phyloP scores from a whole-genome alignment of 1,140 invertebrate species.

The Heliconius nattereri region DNA sequence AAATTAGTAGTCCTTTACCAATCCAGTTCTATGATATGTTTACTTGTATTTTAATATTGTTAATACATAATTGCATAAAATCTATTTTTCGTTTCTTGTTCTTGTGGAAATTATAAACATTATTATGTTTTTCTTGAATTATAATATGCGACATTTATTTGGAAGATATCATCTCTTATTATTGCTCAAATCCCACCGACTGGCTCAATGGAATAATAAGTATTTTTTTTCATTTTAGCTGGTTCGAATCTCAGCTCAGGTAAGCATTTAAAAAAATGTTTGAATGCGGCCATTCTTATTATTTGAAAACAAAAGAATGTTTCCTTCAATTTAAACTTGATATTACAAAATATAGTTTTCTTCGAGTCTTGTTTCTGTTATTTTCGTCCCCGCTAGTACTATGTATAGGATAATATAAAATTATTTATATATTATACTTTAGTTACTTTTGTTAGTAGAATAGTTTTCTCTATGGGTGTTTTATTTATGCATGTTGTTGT shows the following conservation, averaged over 20 bases:
- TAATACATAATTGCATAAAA: too few species aligned
- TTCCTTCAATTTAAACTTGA: background rate
- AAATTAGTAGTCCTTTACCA: too few species aligned
- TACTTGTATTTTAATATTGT: too few species aligned
- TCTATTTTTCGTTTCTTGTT: background rate
- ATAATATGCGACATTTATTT: background rate
- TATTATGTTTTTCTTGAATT: background rate
- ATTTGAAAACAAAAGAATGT: conserved; percentile 1
- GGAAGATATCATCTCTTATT: background rate
- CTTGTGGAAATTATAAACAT: background rate
- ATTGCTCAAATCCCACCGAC: background rate
- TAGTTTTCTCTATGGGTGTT: background rate
- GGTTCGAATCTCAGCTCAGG: conserved; percentile 8
- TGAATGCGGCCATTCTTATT: conserved; percentile 6
- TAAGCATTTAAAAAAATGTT: conserved; percentile 13
- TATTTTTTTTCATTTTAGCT: conserved; percentile 6
- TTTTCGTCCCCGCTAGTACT: background rate
- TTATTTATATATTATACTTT: background rate
- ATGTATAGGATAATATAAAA: background rate
- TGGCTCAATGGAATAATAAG: background rate
- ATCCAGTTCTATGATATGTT: too few species aligned
- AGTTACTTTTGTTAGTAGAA: background rate
- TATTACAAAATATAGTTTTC: background rate
- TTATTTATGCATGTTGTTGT: background rate
- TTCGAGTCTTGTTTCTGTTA: background rate